Evolutionary conservation across 2,888 invertebrate genomes (phyloP).

Genomic region (Aelia acuminata): DNA sequence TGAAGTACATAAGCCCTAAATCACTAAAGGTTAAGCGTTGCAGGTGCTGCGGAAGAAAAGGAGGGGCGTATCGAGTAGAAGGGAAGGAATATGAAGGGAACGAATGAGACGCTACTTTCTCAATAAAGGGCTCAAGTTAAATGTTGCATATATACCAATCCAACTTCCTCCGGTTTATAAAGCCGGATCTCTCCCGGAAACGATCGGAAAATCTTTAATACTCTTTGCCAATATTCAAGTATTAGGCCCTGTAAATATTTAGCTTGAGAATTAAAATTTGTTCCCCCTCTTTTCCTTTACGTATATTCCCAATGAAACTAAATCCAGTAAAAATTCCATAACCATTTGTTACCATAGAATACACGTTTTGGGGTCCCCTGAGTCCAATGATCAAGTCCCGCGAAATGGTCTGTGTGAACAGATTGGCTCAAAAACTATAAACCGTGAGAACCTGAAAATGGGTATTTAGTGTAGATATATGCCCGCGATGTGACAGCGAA

Average conservation of each 20-base stretch:
- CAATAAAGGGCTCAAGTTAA: slow-evolving; percentile 31
- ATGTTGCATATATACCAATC: background rate
- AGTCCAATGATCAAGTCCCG: too few relatives aligned
- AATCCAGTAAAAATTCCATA: too few relatives aligned
- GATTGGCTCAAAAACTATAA: too few relatives aligned
- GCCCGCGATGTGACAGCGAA: too few relatives aligned
- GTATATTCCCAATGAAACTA: too few relatives aligned
- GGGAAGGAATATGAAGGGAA: background rate
- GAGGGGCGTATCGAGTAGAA: too few relatives aligned
- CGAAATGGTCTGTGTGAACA: too few relatives aligned
- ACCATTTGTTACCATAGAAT: too few relatives aligned
- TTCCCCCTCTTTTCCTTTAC: background rate
- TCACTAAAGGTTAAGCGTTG: background rate
- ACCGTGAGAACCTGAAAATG: too few relatives aligned
- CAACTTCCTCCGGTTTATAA: slow-evolving; percentile 21
- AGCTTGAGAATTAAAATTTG: background rate
- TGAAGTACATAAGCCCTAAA: background rate
- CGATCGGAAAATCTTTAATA: slow-evolving; percentile 7
- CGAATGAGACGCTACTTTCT: background rate
- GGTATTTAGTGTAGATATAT: too few relatives aligned
- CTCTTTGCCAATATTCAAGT: slow-evolving; percentile 18
- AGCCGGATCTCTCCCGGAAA: background rate
- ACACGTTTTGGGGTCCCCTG: too few relatives aligned
- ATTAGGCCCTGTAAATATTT: background rate
- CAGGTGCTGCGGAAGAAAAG: background rate